phyloP scores from a whole-genome alignment of 2,888 invertebrate genomes.

The Hyalella azteca region DNA sequence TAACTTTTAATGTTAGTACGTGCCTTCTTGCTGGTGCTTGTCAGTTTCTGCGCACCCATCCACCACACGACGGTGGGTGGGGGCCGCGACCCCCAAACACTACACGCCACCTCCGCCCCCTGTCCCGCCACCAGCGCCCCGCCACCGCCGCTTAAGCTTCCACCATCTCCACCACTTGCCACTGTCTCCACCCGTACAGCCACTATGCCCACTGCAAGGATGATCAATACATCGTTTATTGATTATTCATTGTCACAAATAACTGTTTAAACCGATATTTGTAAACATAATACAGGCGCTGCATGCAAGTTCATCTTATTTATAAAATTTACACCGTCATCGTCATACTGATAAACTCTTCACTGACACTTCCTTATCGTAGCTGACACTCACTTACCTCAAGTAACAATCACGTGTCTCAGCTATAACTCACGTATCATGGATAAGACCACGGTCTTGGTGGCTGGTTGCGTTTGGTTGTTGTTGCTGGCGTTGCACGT shows the following conservation, averaged over 20 bases:
- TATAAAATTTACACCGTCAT: no score
- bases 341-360: no score
- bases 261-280: no score
- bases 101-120: slow-evolving; percentile 46
- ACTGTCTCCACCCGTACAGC: slow-evolving; percentile 44
- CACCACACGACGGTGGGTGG: slow-evolving; percentile 49
- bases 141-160: slow-evolving; percentile 37
- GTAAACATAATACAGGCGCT: no score
- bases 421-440: slow-evolving; percentile 43
- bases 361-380: no score
- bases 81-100: slow-evolving; percentile 54
- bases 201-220: slow-evolving; percentile 47
- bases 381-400: no score
- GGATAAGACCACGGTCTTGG: slow-evolving; percentile 41
- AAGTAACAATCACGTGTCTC: no score
- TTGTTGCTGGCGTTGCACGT: slow-evolving; percentile 48
- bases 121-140: slow-evolving; percentile 45
- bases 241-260: no score
- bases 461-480: slow-evolving; percentile 48
- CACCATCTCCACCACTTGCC: slow-evolving; percentile 38
- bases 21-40: slow-evolving; percentile 27
- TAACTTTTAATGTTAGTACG: no score
- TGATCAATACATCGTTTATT: no score
- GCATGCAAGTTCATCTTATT: no score
- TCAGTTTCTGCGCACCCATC: slow-evolving; percentile 26